These are phyloP conservation scores for Laupala kohalensis DNA, from an alignment of 1,140 invertebrate genomes.

Conservation along the genomic window DNA sequence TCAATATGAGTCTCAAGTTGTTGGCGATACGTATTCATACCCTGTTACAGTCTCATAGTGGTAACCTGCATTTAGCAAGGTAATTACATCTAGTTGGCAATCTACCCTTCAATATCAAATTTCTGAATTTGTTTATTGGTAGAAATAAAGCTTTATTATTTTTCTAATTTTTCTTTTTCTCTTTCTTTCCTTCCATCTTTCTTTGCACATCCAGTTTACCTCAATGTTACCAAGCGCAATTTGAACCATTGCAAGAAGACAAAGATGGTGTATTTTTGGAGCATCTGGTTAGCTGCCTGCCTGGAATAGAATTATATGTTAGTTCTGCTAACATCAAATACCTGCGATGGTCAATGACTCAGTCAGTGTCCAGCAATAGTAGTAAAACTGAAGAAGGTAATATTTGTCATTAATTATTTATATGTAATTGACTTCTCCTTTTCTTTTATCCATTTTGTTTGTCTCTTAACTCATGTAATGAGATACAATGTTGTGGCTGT, in stretches of 20 bases:
- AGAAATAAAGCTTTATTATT: too few relatives aligned
- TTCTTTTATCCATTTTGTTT: too few relatives aligned
- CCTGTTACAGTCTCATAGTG: slow-evolving; percentile 53
- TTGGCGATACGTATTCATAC: slow-evolving; percentile 49
- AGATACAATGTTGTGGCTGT: too few relatives aligned
- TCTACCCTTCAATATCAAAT: background rate
- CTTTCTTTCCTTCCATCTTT: background rate
- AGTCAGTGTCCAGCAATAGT: background rate
- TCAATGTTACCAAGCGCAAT: slow-evolving; percentile 61
- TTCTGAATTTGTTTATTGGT: background rate
- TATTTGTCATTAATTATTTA: too few relatives aligned
- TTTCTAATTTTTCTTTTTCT: too few relatives aligned
- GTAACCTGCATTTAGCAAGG: slow-evolving; percentile 56
- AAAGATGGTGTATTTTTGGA: slow-evolving; percentile 67
- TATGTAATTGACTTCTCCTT: too few relatives aligned
- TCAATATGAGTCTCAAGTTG: slow-evolving; percentile 49
- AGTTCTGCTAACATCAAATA: slow-evolving; percentile 17
- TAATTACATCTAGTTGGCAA: slow-evolving; percentile 20
- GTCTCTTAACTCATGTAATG: too few relatives aligned
- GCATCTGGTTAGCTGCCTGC: slow-evolving; percentile 70
- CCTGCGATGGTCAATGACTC: slow-evolving; percentile 3
- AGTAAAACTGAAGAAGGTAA: background rate
- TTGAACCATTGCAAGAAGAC: slow-evolving; percentile 37
- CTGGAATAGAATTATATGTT: slow-evolving; percentile 52
- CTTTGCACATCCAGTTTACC: slow-evolving; percentile 43